Evolutionary conservation across 30 jellyfish, hydroid and myxozoan species (phyloP).

Genomic region (Aurelia coerulea): DNA sequence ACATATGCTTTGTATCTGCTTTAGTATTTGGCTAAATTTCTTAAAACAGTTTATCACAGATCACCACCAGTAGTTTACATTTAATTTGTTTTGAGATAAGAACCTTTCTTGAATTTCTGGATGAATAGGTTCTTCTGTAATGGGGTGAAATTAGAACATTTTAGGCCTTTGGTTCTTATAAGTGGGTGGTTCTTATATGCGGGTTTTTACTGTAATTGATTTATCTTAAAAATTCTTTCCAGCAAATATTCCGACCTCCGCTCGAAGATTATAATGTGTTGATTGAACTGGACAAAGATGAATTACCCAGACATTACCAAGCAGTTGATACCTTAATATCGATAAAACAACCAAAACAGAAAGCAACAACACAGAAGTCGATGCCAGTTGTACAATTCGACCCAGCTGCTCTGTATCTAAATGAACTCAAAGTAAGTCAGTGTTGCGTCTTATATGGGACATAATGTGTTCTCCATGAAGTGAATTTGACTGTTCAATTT

Average conservation of each 20-base stretch:
- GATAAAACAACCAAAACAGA: conserved; percentile 50
- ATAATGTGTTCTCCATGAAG: not conserved
- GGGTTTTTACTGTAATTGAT: too few relatives aligned
- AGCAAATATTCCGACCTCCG: conserved; percentile 94
- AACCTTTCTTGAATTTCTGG: too few relatives aligned
- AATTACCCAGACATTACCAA: conserved; percentile 78
- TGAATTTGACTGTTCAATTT: not conserved
- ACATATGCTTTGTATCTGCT: too few relatives aligned
- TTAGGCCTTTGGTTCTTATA: too few relatives aligned
- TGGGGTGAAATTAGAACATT: too few relatives aligned
- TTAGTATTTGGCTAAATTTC: too few relatives aligned
- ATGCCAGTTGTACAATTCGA: conserved; percentile 89
- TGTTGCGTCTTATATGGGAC: not conserved
- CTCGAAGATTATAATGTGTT: conserved; percentile 76
- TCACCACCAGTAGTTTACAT: too few relatives aligned
- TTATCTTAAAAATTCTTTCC: not conserved
- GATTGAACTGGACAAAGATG: conserved; percentile 63
- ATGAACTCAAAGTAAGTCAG: conserved; percentile 14
- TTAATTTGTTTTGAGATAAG: too few relatives aligned
- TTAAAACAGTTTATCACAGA: too few relatives aligned
- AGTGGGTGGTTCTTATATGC: too few relatives aligned
- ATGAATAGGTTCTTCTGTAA: too few relatives aligned
- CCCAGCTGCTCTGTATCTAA: conserved; percentile 42
- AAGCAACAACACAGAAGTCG: conserved; percentile 1
- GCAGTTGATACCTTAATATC: conserved; percentile 65